Evolutionary conservation across 92 coral and sea anemone species (phyloP).

Genomic region (Epizoanthus fatuus): DNA sequence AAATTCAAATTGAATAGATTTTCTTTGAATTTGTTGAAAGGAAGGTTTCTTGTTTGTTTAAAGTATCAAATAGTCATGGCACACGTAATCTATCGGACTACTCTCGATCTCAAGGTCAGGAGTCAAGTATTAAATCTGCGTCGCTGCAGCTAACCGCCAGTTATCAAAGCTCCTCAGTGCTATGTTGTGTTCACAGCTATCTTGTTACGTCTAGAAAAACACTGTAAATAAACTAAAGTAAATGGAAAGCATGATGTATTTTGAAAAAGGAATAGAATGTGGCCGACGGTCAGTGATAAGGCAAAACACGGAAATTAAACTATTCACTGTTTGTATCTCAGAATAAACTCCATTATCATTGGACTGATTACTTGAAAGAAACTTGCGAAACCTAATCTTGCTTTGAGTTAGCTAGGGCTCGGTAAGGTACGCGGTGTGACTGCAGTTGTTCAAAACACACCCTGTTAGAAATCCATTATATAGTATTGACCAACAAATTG

Average conservation of each 20-base stretch:
- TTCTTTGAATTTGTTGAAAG: too few species aligned
- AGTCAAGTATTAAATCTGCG: constrained; percentile 23
- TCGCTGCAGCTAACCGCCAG: too few species aligned
- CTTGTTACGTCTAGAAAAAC: constrained; percentile 23
- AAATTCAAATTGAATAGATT: too few species aligned
- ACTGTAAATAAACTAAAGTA: constrained; percentile 1
- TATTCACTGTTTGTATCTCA: neutral
- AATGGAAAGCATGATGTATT: neutral
- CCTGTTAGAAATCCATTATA: too few species aligned
- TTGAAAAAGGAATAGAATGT: neutral
- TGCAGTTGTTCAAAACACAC: neutral
- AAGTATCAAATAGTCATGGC: neutral
- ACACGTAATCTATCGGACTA: neutral
- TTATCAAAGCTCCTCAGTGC: constrained; percentile 34
- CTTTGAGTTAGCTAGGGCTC: neutral
- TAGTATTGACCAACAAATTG: too few species aligned
- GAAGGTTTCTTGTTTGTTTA: too few species aligned
- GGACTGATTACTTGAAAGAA: neutral
- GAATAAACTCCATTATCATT: neutral
- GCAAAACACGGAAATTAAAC: constrained; percentile 8
- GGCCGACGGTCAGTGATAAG: neutral
- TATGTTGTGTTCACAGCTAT: constrained; percentile 15
- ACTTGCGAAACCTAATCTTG: neutral
- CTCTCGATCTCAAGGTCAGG: neutral
- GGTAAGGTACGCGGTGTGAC: neutral